Evolutionary conservation across 2,113 vertebrate genomes (phyloP).

Genomic region (Trogon surrucura): DNA sequence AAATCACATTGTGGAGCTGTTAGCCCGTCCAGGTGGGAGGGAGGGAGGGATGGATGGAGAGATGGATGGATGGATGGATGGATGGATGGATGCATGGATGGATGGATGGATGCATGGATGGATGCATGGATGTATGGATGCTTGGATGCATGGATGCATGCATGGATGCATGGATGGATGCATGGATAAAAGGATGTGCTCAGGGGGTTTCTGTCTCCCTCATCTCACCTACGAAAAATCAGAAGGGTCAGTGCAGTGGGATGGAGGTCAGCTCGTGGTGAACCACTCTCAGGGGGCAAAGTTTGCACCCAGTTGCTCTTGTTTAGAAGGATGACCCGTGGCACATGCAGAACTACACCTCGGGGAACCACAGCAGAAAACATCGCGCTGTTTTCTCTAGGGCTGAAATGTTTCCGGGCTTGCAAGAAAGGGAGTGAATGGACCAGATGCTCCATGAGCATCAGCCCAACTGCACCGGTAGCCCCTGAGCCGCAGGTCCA

Average conservation of each 20-base stretch:
- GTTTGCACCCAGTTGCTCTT: background rate
- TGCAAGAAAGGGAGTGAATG: background rate
- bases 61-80: background rate
- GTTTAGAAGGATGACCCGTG: background rate
- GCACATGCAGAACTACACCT: too few relatives aligned
- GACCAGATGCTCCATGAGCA: background rate
- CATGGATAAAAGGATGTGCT: background rate
- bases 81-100: too few relatives aligned
- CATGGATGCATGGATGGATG: too few relatives aligned
- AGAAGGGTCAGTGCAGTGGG: rapidly evolving
- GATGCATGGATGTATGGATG: background rate
- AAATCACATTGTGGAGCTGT: background rate
- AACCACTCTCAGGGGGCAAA: rapidly evolving
- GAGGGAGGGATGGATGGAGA: background rate
- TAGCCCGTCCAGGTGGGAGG: background rate
- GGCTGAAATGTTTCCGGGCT: background rate
- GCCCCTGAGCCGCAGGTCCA: background rate
- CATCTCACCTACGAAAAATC: background rate
- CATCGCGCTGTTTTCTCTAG: background rate
- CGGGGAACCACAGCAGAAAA: background rate
- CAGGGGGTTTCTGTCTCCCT: rapidly evolving
- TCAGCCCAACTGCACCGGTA: background rate
- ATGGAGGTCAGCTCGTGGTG: background rate
- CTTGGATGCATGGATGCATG: too few relatives aligned
- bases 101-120: background rate